phyloP scores from a whole-genome alignment of 1,140 invertebrate genomes.

The Hylyphantes graminicola region DNA sequence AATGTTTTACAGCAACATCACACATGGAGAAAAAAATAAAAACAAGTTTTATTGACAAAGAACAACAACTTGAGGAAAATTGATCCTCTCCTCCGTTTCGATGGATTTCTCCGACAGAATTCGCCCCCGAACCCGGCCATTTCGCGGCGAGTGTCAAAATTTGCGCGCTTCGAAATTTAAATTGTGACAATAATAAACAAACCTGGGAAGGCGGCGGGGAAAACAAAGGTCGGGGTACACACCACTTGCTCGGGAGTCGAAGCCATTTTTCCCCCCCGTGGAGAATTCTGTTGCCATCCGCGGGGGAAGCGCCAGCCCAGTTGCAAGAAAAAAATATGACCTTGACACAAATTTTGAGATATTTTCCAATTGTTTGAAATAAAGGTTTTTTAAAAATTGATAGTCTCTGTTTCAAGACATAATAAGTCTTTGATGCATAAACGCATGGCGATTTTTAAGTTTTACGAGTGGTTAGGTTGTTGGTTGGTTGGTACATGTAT shows the following conservation, averaged over 20 bases:
- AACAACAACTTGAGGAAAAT: slow-evolving; percentile 48
- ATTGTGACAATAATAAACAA: slow-evolving; percentile 37
- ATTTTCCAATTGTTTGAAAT: too few species aligned
- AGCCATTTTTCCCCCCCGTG: slow-evolving; percentile 61
- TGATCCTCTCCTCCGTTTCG: slow-evolving; percentile 45
- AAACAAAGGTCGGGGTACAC: slow-evolving; percentile 62
- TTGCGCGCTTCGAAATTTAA: neutral
- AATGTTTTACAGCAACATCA: neutral
- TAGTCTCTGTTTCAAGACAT: too few species aligned
- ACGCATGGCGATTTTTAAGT: too few species aligned
- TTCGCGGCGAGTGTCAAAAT: slow-evolving; percentile 3
- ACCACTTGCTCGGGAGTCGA: slow-evolving; percentile 62
- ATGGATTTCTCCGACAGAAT: neutral
- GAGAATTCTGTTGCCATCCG: slow-evolving; percentile 28
- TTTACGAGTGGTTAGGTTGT: too few species aligned
- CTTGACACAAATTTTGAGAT: too few species aligned
- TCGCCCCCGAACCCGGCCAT: neutral
- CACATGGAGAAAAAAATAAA: slow-evolving; percentile 13
- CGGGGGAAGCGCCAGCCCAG: too few species aligned
- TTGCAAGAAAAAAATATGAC: too few species aligned
- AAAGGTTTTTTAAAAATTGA: too few species aligned
- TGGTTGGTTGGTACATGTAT: too few species aligned
- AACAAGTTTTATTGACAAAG: slow-evolving; percentile 6
- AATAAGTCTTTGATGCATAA: too few species aligned
- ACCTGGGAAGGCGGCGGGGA: slow-evolving; percentile 62